phyloP scores from a whole-genome alignment of 2,797 vertebrate genomes.

The Coranthus polyacanthus region DNA sequence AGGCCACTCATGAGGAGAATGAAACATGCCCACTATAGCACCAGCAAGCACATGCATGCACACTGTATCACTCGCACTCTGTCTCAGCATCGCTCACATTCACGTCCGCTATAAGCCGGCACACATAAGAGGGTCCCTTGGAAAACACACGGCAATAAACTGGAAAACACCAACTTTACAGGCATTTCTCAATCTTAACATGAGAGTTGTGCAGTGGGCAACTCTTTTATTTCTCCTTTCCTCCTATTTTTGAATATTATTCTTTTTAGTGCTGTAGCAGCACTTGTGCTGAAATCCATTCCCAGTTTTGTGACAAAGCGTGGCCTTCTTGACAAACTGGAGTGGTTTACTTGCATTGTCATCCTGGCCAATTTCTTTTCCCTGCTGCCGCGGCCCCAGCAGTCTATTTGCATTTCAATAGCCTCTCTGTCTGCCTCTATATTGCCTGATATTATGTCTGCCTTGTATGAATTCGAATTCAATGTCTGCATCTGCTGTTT shows the following conservation, averaged over 20 bases:
- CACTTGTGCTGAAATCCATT: slow-evolving; percentile 83
- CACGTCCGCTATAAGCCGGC: slow-evolving; percentile 74
- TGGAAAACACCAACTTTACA: slow-evolving; percentile 72
- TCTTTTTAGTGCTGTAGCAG: slow-evolving; percentile 81
- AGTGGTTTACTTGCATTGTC: slow-evolving; percentile 88
- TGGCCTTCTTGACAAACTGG: slow-evolving; percentile 86
- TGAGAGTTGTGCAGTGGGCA: slow-evolving; percentile 65
- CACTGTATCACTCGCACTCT: slow-evolving; percentile 19
- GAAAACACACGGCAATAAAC: slow-evolving; percentile 78
- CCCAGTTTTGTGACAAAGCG: slow-evolving; percentile 83
- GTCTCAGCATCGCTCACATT: slow-evolving; percentile 71
- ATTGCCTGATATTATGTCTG: slow-evolving; percentile 85
- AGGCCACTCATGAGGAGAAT: slow-evolving; percentile 68
- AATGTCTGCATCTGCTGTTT: slow-evolving; percentile 84
- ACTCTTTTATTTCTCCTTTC: slow-evolving; percentile 79
- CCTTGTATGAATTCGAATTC: slow-evolving; percentile 83
- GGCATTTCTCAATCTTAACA: slow-evolving; percentile 79
- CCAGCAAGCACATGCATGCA: slow-evolving; percentile 34
- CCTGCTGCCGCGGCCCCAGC: slow-evolving; percentile 78
- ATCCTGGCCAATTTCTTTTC: slow-evolving; percentile 85
- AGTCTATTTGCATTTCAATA: slow-evolving; percentile 87
- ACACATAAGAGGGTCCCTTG: slow-evolving; percentile 59
- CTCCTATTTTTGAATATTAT: slow-evolving; percentile 79
- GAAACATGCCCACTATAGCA: slow-evolving; percentile 37
- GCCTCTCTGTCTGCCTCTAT: slow-evolving; percentile 83